These are phyloP conservation scores for Bimastos eiseni DNA, from an alignment of 2,888 invertebrate species.

Conservation along the genomic window DNA sequence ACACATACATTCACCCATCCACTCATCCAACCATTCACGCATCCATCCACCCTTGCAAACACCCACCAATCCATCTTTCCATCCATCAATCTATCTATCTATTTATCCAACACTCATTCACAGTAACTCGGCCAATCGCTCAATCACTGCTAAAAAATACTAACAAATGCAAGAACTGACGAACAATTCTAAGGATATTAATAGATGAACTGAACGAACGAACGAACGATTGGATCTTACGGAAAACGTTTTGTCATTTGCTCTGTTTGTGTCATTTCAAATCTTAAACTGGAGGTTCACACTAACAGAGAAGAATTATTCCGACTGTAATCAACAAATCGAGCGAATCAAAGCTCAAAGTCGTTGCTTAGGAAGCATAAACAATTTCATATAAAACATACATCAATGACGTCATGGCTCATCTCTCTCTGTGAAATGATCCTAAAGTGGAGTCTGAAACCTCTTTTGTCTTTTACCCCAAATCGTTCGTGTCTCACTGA, in stretches of 20 bases:
- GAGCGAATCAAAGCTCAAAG: neutral
- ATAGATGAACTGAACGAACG: neutral
- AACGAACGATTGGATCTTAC: neutral
- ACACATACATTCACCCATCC: too few relatives aligned
- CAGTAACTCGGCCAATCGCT: neutral
- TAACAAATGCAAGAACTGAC: neutral
- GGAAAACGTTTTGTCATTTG: neutral
- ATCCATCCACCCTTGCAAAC: too few relatives aligned
- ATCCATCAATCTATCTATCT: neutral
- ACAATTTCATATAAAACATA: neutral
- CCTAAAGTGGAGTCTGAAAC: neutral
- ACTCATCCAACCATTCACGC: too few relatives aligned
- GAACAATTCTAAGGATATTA: neutral
- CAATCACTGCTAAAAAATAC: neutral
- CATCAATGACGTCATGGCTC: neutral
- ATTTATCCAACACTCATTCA: neutral
- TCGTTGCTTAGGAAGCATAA: neutral
- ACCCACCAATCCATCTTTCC: too few relatives aligned
- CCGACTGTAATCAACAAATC: neutral
- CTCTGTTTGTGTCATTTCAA: neutral
- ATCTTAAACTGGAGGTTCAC: neutral
- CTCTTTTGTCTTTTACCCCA: neutral
- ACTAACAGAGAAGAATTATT: too few relatives aligned
- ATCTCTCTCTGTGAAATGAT: neutral
- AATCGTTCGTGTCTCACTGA: neutral